Conservation (phyloP, 35 echinoderm and acorn worm species). For the Stichopus chloronotus region DNA sequence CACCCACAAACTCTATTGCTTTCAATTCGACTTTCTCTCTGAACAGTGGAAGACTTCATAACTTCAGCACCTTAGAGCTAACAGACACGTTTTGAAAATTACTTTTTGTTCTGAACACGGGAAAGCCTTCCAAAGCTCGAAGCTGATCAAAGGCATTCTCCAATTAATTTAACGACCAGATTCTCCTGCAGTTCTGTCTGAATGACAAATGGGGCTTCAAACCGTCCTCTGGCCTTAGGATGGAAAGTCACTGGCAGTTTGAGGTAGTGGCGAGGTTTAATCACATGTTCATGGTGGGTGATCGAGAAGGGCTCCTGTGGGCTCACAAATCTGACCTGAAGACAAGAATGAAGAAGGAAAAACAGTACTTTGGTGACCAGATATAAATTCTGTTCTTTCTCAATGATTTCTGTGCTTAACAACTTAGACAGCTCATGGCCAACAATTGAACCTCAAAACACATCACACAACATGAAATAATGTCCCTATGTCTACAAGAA, state of each 20-base stretch:
- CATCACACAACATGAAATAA: too few species aligned
- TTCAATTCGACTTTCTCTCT: too few species aligned
- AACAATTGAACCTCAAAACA: too few species aligned
- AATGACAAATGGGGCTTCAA: slow-evolving; percentile 72
- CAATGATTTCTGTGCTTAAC: not conserved
- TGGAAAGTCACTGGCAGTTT: slow-evolving; percentile 82
- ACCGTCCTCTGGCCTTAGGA: slow-evolving; percentile 68
- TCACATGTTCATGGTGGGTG: slow-evolving; percentile 73
- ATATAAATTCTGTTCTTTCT: not conserved
- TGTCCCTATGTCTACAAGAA: too few species aligned
- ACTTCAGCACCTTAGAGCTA: too few species aligned
- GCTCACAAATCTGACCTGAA: slow-evolving; percentile 86
- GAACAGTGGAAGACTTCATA: too few species aligned
- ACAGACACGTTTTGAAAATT: too few species aligned
- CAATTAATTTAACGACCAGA: slow-evolving; percentile 64
- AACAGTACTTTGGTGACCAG: not conserved
- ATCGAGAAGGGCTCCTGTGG: slow-evolving; percentile 84
- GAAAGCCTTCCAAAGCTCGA: too few species aligned
- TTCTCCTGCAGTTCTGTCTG: slow-evolving; percentile 60
- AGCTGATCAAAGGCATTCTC: slow-evolving; percentile 30
- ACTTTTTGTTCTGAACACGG: too few species aligned
- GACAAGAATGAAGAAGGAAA: slow-evolving; percentile 38
- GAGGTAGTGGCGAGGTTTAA: slow-evolving; percentile 74
- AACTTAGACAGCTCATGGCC: too few species aligned
- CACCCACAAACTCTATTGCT: too few species aligned